Base-by-base conservation (phyloP, 2,888 invertebrate genomes). In the Hypolimnas misippus region DNA sequence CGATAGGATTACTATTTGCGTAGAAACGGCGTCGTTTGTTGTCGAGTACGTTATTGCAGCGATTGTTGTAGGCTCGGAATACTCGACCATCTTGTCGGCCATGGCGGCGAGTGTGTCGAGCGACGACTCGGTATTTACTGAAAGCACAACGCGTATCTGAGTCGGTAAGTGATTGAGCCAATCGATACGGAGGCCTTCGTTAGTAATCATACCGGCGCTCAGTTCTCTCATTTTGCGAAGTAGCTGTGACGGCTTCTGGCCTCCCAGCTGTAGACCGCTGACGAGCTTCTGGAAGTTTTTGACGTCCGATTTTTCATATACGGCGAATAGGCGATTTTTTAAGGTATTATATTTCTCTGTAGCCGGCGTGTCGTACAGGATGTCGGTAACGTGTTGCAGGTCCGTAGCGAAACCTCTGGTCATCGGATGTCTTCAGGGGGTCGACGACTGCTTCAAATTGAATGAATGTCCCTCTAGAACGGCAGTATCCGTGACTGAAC, bases 371-470 rank as follows among this genome's bases (percentile, higher is more conserved):
- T 31, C 8, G 8, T 31, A 7, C n/a, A n/a, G n/a, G n/a, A 67
- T 62, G 38, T 63, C 65, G 2, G 62, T 65, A 17, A 65, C 35
- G 14, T 67, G 65, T 46, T 61, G 57, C 10, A 67, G 40, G 21
- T 65, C 68, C 58, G 55, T 65, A 50, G 3, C 57, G 50, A 4
- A 49, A 57, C 7, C 49, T 57, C 14, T 57, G 33, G 21, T 50
- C 57, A 14, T 57, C 49, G 4, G 31, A 25, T 3, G 58, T 63
- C 40, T 63, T 61, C 46, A 57, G 17, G 5, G 63, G 63, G 29
- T 62, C 59, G 2, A 68, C 42, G 10, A 68, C 55, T 8, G 64
- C 64, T 66, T 68, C 66, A 25, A 31, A 31, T n/a, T n/a, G n/a
- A n/a, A n/a, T n/a, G n/a, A n/a, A n/a, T n/a, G n/a, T n/a, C n/a